phyloP scores from a whole-genome alignment of 2,888 invertebrate species.

The Eueremaeus valkanovi region DNA sequence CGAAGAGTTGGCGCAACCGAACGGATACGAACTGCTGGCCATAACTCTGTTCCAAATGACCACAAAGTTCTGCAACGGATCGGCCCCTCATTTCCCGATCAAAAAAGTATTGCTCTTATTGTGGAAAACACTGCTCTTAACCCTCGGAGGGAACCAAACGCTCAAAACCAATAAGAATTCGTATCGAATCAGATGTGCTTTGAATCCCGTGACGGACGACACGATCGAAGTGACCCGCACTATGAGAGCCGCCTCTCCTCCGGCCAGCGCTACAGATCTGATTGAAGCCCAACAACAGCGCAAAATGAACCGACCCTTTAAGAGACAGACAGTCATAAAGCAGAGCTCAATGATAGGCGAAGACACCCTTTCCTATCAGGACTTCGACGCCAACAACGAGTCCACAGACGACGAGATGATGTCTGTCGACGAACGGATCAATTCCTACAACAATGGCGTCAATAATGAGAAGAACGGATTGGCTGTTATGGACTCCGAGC shows the following conservation, averaged over 20 bases:
- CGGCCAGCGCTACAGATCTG: constrained; percentile 83
- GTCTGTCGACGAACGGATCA: constrained; percentile 53
- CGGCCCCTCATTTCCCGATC: constrained; percentile 96
- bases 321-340: constrained; percentile 67
- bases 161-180: constrained; percentile 68
- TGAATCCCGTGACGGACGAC: constrained; percentile 80
- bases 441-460: constrained; percentile 41
- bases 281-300: constrained; percentile 77
- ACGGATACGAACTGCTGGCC: constrained; percentile 73
- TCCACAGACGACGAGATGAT: constrained; percentile 54
- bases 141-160: constrained; percentile 83
- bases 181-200: constrained; percentile 60
- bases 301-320: constrained; percentile 63
- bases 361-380: constrained; percentile 60
- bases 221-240: constrained; percentile 86
- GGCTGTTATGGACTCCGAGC: neutral
- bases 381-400: constrained; percentile 61
- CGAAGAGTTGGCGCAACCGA: constrained; percentile 54
- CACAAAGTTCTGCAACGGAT: constrained; percentile 90
- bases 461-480: constrained; percentile 20
- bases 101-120: constrained; percentile 90
- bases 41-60: constrained; percentile 92
- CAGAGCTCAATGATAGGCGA: constrained; percentile 73
- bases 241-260: constrained; percentile 93
- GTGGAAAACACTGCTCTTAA: constrained; percentile 89